Evolutionary conservation across 1,140 invertebrate species (phyloP).

Genomic region (Drosophila chauvacae): DNA sequence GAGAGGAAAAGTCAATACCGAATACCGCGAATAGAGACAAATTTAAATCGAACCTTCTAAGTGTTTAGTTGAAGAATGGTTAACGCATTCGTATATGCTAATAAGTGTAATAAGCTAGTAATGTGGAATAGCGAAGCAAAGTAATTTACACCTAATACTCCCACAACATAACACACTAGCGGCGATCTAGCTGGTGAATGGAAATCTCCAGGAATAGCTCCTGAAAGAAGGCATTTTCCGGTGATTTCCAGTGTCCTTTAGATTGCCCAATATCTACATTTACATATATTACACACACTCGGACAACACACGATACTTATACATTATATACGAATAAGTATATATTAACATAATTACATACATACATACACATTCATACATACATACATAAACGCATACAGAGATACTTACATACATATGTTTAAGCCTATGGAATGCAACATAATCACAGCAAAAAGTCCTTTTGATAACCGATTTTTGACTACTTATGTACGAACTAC

Average conservation of each 20-base stretch:
- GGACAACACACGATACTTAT: constrained; percentile 26
- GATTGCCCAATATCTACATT: neutral
- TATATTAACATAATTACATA: constrained; percentile 46
- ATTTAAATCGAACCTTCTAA: constrained; percentile 77
- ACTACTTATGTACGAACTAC: constrained; percentile 54
- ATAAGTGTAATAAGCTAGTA: constrained; percentile 60
- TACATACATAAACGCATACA: constrained; percentile 55
- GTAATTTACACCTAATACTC: constrained; percentile 40
- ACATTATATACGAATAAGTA: constrained; percentile 50
- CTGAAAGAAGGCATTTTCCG: neutral
- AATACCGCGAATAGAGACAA: constrained; percentile 59
- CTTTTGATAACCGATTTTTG: constrained; percentile 76
- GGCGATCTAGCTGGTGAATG: neutral
- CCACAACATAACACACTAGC: constrained; percentile 8
- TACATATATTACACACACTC: constrained; percentile 29
- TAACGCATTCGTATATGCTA: constrained; percentile 60
- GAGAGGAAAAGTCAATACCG: constrained; percentile 11
- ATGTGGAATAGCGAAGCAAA: constrained; percentile 35
- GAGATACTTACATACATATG: constrained; percentile 54
- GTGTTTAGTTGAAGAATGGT: constrained; percentile 71
- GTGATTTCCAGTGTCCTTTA: neutral
- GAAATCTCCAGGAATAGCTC: neutral
- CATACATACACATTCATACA: constrained; percentile 45
- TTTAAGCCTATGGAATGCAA: constrained; percentile 76
- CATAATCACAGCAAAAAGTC: constrained; percentile 69